Conservation (phyloP, 2,113 vertebrate species). For the Xenopus borealis region DNA sequence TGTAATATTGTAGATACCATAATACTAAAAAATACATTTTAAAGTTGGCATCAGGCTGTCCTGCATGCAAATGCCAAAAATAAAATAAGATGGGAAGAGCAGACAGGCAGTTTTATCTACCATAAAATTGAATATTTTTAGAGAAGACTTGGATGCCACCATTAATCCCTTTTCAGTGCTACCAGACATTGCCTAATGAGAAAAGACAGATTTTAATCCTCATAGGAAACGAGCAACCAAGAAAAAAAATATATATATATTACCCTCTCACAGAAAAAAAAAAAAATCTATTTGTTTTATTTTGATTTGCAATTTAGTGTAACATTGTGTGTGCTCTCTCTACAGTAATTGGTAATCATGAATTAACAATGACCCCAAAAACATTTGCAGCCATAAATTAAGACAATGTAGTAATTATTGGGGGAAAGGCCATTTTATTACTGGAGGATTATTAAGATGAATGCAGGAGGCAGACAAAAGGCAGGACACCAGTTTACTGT, state of each 20-base stretch:
- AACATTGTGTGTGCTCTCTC: slow-evolving; percentile 31
- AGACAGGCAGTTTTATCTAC: no score
- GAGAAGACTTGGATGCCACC: background rate
- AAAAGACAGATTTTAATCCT: background rate
- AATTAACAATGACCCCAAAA: slow-evolving; percentile 30
- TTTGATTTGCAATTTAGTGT: background rate
- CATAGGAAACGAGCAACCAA: background rate
- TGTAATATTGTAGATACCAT: background rate
- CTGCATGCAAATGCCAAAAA: no score
- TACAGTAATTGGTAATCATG: fast-evolving
- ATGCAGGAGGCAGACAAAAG: slow-evolving; percentile 49
- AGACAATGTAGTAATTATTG: slow-evolving; percentile 30
- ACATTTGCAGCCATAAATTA: slow-evolving; percentile 42
- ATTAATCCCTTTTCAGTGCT: no score
- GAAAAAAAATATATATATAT: background rate
- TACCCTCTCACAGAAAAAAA: background rate
- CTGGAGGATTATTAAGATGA: slow-evolving; percentile 54
- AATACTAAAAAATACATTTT: no score
- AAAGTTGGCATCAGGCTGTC: no score
- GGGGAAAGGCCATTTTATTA: slow-evolving; percentile 48
- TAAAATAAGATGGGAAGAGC: no score
- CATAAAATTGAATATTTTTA: no score
- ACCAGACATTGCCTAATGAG: background rate
- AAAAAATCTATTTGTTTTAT: slow-evolving; percentile 24
- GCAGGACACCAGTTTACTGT: slow-evolving; percentile 45